Evolutionary conservation across 2,888 invertebrate species (phyloP), one percentile per base, ranked within the genome.

Genomic region (Drosophila recens): DNA sequence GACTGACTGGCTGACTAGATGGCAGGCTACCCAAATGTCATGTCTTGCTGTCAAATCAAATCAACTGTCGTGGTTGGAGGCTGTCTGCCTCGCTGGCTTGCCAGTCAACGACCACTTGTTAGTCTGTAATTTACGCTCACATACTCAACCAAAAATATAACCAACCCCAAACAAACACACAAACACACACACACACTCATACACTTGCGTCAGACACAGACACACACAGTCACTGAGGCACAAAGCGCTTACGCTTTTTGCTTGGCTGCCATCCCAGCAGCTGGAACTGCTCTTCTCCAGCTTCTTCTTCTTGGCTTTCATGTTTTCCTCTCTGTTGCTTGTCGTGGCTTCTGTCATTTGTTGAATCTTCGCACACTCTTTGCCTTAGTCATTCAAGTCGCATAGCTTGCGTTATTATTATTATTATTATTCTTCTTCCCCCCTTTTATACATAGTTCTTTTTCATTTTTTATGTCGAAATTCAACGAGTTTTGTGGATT

Each of bases 31-130:
- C 84, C 87, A 80, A 87, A 85, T 89, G 89, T 89, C 84, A 85
- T 86, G 85, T 86, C 85, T 82, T 78, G 72, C 88, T 86, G 88
- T 85, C 84, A 85, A 85, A 85, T 89, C 89, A 85, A 85, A 85
- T 85, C 88, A 90, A 88, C 90, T 85, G 86, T 87, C 90, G 82
- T 82, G 74, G 86, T 53, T 72, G 74, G 57, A 51, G 71, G 71
- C 73, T 70, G 75, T 87, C 85, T 89, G 87, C 85, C 79, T 85
- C 79, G 87, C 68, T 89, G 85, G 85, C 76, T 89, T 89, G 87
- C 88, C 83, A 90, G 86, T 90, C 87, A 90, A 88, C 89, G 90
- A 89, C 88, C 88, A 89, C 88, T 89, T 89, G 88, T 89, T 89
- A 90, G 90, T 88, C 87, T 86, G 87, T 80, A 90, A 90, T 90